Percentiles rank a stretch among this genome's conserved stretches.
These are phyloP conservation scores for Leptopterna dolabrata DNA, from an alignment of 2,888 invertebrate species.

Conservation along the genomic window DNA sequence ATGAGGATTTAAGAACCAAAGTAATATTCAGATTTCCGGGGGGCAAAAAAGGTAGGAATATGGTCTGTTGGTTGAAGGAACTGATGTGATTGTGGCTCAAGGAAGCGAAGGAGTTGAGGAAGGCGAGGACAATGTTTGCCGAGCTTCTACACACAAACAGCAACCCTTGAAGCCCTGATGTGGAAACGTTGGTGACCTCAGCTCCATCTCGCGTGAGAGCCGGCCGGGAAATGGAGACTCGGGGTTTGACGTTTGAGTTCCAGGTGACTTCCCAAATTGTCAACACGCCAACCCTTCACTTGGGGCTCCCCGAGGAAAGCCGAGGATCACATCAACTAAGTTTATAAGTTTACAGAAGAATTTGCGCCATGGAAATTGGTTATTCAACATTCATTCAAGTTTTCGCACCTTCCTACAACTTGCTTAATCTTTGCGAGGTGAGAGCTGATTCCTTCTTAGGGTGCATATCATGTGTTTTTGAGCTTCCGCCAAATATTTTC, in stretches of 20 bases:
- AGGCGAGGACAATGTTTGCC: conserved; percentile 5
- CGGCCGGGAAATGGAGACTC: not conserved
- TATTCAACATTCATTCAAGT: no score
- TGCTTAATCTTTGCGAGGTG: no score
- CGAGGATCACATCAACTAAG: not conserved
- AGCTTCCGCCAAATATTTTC: no score
- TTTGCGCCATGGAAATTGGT: no score
- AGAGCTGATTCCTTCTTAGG: no score
- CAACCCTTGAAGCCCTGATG: not conserved
- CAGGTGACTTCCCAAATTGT: not conserved
- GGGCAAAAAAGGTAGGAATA: not conserved
- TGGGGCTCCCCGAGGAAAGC: not conserved
- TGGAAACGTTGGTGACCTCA: not conserved
- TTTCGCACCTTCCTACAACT: no score
- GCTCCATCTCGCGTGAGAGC: not conserved
- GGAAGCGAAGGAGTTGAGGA: not conserved
- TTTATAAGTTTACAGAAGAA: no score
- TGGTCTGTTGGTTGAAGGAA: not conserved
- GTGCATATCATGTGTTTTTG: no score
- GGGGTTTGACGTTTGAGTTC: not conserved
- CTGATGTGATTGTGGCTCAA: conserved; percentile 32
- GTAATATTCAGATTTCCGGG: not conserved
- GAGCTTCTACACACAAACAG: conserved; percentile 18
- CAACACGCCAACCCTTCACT: not conserved
- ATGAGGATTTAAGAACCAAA: not conserved